phyloP scores from a whole-genome alignment of 2,113 vertebrate genomes.

The Aspiorhynchus laticeps region DNA sequence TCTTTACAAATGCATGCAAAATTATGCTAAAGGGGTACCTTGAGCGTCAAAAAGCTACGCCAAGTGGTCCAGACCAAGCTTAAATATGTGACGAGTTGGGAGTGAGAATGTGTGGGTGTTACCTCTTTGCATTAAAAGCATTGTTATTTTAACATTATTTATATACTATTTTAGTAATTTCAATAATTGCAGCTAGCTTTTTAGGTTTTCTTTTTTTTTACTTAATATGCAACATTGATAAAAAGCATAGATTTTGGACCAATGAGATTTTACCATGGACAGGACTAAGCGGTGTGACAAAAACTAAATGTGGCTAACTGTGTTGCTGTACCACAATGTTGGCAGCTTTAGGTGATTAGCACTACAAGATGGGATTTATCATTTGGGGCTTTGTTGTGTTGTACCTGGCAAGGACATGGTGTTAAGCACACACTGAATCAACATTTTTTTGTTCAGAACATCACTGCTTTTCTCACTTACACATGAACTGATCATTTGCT shows the following conservation, averaged over 20 bases:
- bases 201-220: too few relatives aligned
- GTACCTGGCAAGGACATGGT: not conserved
- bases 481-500: slow-evolving; percentile 7
- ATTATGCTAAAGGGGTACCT: too few relatives aligned
- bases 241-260: not conserved
- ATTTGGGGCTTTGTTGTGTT: not conserved
- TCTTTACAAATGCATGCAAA: too few relatives aligned
- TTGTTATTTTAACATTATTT: too few relatives aligned
- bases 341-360: not conserved
- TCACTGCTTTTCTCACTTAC: not conserved
- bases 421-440: not conserved
- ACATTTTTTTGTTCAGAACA: not conserved
- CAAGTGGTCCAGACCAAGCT: too few relatives aligned
- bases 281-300: not conserved
- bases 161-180: not conserved
- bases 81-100: too few relatives aligned
- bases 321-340: not conserved
- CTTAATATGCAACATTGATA: not conserved
- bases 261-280: not conserved
- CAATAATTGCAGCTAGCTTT: too few relatives aligned
- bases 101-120: too few relatives aligned
- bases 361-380: not conserved
- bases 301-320: not conserved
- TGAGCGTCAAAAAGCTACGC: too few relatives aligned
- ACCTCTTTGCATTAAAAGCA: too few relatives aligned